A percentile compares a stretch with the other conserved stretches of the same genome.
Conservation (phyloP, 2,113 vertebrate species). For the Salvelinus fontinalis region DNA sequence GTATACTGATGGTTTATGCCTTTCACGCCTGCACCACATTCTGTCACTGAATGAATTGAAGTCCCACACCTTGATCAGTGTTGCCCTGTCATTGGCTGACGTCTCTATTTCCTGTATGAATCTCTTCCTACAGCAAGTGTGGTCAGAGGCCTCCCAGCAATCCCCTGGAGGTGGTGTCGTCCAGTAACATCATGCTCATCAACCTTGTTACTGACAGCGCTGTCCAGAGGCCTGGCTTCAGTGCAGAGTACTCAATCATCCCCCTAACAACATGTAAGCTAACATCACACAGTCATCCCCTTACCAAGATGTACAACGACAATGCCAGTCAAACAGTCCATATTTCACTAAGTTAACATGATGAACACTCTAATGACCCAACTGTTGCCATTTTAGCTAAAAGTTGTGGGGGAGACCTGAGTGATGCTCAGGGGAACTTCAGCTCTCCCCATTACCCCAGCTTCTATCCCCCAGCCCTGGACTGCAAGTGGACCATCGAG, state of each 20-base stretch:
- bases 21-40: no score
- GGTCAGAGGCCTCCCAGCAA: slow-evolving; percentile 77
- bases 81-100: background rate
- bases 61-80: background rate
- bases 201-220: slow-evolving; percentile 64
- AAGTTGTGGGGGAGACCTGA: slow-evolving; percentile 59
- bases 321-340: background rate
- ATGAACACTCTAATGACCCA: no score
- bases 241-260: slow-evolving; percentile 45
- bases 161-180: slow-evolving; percentile 71
- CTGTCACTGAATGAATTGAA: background rate
- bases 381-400: slow-evolving; percentile 43
- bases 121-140: slow-evolving; percentile 66
- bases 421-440: slow-evolving; percentile 46
- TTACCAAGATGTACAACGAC: background rate
- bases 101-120: background rate
- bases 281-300: background rate
- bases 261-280: background rate
- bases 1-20: no score
- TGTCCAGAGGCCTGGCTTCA: slow-evolving; percentile 66
- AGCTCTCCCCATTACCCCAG: slow-evolving; percentile 70
- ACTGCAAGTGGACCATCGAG: slow-evolving; percentile 76
- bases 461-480: slow-evolving; percentile 73
- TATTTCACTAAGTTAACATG: no score
- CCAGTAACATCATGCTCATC: slow-evolving; percentile 75